phyloP scores from a whole-genome alignment of 2,888 invertebrate genomes.

The Aproaerema taeniolella region DNA sequence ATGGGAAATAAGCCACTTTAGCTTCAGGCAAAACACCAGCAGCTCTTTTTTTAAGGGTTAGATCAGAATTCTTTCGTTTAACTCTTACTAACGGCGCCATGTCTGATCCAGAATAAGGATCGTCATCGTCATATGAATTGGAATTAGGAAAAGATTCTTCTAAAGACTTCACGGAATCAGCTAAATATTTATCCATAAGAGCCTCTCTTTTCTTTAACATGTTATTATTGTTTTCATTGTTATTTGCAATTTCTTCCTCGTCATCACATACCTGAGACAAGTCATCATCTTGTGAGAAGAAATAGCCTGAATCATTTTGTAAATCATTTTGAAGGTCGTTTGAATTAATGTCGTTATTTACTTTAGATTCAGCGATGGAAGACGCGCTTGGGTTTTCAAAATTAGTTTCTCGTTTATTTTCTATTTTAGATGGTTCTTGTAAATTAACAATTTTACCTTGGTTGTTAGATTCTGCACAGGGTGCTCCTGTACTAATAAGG shows the following conservation, averaged over 20 bases:
- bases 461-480: slow-evolving; percentile 28
- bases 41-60: slow-evolving; percentile 42
- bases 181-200: slow-evolving; percentile 25
- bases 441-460: slow-evolving; percentile 27
- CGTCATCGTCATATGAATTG: slow-evolving; percentile 39
- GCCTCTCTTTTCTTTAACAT: slow-evolving; percentile 1
- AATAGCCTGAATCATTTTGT: slow-evolving; percentile 32
- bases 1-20: slow-evolving; percentile 54
- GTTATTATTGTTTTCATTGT: neutral
- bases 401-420: slow-evolving; percentile 56
- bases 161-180: slow-evolving; percentile 52
- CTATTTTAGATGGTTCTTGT: slow-evolving; percentile 36
- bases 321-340: no score
- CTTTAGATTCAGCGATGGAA: slow-evolving; percentile 29
- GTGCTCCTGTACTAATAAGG: slow-evolving; percentile 22
- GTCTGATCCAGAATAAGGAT: slow-evolving; percentile 32
- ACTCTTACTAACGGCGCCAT: slow-evolving; percentile 56
- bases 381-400: slow-evolving; percentile 27
- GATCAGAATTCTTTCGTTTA: slow-evolving; percentile 50
- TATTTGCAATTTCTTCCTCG: neutral
- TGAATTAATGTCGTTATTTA: no score
- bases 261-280: neutral
- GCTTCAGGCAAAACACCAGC: slow-evolving; percentile 44
- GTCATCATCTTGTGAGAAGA: slow-evolving; percentile 14
- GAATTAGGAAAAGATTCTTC: slow-evolving; percentile 63